Percentiles rank a stretch among this genome's conserved stretches.
These are phyloP conservation scores for Tonatia bakeri DNA, from an alignment of 2,113 vertebrate species.

Conservation along the genomic window DNA sequence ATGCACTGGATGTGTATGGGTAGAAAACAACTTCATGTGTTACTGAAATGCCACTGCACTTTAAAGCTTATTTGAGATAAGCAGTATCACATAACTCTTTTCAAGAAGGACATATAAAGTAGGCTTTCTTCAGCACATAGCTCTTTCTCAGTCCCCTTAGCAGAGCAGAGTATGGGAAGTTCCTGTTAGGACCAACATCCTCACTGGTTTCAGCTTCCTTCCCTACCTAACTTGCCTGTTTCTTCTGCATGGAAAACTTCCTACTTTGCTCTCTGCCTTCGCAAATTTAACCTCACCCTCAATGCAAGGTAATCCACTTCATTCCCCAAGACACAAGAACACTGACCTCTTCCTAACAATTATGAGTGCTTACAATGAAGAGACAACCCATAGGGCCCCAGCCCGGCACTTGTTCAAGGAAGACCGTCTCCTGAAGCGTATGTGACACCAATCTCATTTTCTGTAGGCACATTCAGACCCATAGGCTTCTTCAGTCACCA, in stretches of 20 bases:
- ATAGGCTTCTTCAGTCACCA: background rate
- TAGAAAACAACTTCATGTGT: background rate
- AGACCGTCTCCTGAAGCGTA: background rate
- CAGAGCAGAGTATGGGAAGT: background rate
- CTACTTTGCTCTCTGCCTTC: background rate
- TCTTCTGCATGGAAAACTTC: background rate
- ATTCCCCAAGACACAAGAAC: background rate
- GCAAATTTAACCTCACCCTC: background rate
- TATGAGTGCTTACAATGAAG: background rate
- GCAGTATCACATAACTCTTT: background rate
- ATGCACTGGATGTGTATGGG: background rate
- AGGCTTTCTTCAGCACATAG: background rate
- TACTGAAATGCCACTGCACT: background rate
- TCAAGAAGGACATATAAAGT: background rate
- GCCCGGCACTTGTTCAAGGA: background rate
- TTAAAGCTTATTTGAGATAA: background rate
- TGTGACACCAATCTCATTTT: background rate
- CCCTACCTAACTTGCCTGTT: background rate
- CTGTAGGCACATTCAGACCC: background rate
- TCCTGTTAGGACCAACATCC: background rate
- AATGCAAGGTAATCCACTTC: background rate
- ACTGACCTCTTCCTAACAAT: background rate
- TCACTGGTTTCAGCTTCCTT: background rate
- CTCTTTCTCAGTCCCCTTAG: background rate
- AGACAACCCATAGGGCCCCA: background rate